phyloP scores from a whole-genome alignment of 2,888 invertebrate species.

The Bembecia ichneumoniformis region DNA sequence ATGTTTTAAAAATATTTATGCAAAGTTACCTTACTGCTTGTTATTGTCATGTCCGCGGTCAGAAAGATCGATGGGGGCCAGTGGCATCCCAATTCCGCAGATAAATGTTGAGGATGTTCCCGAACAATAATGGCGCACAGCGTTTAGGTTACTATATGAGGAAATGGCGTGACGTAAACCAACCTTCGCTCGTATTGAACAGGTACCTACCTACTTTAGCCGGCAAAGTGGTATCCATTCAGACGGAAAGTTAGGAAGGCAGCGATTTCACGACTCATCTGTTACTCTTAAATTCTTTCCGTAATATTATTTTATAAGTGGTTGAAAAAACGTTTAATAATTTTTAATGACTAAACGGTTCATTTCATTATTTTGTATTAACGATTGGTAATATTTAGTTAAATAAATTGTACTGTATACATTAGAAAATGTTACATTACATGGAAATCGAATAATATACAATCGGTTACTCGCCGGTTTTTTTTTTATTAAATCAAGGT shows the following conservation, averaged over 20 bases:
- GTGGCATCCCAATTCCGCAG: neutral
- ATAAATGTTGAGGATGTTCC: neutral
- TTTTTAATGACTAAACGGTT: too few relatives aligned
- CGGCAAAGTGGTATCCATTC: neutral
- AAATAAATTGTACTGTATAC: too few relatives aligned
- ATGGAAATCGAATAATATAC: too few relatives aligned
- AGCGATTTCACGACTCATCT: neutral
- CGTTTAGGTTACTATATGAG: neutral
- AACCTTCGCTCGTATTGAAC: neutral
- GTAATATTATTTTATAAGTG: too few relatives aligned
- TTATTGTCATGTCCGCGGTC: neutral
- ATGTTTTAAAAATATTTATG: too few relatives aligned
- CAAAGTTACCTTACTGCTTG: neutral
- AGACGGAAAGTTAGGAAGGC: neutral
- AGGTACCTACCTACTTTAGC: neutral
- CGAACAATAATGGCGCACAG: neutral
- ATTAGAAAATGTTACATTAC: too few relatives aligned
- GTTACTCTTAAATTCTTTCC: neutral
- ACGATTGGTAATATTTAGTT: too few relatives aligned
- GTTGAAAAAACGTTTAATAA: too few relatives aligned
- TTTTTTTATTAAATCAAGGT: too few relatives aligned
- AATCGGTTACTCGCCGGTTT: too few relatives aligned
- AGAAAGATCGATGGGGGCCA: neutral
- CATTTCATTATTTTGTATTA: too few relatives aligned
- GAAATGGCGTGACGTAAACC: neutral